Evolutionary conservation across 1,140 invertebrate genomes (phyloP).

Genomic region (Bactericera cockerelli): DNA sequence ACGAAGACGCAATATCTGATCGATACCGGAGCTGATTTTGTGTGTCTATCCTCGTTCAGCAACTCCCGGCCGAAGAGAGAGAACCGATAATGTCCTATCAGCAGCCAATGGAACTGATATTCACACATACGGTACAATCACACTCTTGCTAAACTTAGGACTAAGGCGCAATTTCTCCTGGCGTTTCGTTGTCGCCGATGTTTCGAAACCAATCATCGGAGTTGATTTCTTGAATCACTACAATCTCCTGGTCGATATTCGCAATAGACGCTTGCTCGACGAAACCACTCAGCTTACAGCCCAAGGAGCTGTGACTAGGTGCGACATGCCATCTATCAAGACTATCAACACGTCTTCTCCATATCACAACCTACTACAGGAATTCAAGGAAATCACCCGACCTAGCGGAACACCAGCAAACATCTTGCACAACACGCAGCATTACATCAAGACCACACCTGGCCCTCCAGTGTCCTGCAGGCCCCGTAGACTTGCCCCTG

Average conservation of each 20-base stretch:
- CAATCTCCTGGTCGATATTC: background rate
- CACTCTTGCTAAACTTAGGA: background rate
- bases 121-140: background rate
- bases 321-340: slow-evolving; percentile 4
- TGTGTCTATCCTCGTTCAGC: too few relatives aligned
- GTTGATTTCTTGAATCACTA: background rate
- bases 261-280: background rate
- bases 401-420: background rate
- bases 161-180: background rate
- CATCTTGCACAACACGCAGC: background rate
- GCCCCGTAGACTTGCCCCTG: slow-evolving; percentile 27
- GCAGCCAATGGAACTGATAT: background rate
- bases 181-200: background rate
- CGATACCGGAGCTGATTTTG: background rate
- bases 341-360: slow-evolving; percentile 7
- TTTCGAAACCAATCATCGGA: background rate
- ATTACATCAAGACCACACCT: slow-evolving; percentile 15
- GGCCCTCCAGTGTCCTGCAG: slow-evolving; percentile 28
- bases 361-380: slow-evolving; percentile 1
- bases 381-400: background rate
- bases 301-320: background rate
- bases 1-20: background rate
- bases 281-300: background rate
- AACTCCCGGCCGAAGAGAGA: background rate
- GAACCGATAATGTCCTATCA: background rate